Evolutionary conservation across 2,113 vertebrate species (phyloP).

Genomic region (Thermophis baileyi): DNA sequence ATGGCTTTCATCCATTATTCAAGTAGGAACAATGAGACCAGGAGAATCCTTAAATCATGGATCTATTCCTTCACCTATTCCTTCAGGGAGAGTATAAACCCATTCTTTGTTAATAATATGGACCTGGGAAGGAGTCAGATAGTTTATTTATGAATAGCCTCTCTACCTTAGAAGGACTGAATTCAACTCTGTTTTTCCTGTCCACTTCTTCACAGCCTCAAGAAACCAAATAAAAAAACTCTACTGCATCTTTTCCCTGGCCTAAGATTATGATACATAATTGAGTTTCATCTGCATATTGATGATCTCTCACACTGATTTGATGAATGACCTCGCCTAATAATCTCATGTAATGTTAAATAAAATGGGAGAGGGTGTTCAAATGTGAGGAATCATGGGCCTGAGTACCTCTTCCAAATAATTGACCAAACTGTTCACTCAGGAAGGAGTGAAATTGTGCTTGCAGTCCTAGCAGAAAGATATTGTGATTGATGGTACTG

Average conservation of each 20-base stretch:
- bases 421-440: neutral
- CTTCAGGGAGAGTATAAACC: neutral
- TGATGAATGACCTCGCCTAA: neutral
- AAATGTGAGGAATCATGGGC: neutral
- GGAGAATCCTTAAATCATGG: neutral
- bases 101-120: neutral
- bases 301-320: neutral
- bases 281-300: neutral
- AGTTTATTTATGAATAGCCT: neutral
- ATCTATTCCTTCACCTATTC: neutral
- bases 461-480: too few relatives aligned
- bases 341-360: neutral
- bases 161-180: neutral
- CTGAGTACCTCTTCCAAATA: neutral
- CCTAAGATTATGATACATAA: neutral
- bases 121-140: neutral
- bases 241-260: neutral
- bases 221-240: neutral
- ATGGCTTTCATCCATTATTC: neutral
- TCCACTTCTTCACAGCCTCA: neutral
- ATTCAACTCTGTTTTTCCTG: neutral
- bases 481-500: too few relatives aligned
- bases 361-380: neutral
- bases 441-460: too few relatives aligned
- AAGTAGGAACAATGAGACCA: neutral